phyloP scores from a whole-genome alignment of 1,140 invertebrate genomes.

The Drosophila fuyamai region DNA sequence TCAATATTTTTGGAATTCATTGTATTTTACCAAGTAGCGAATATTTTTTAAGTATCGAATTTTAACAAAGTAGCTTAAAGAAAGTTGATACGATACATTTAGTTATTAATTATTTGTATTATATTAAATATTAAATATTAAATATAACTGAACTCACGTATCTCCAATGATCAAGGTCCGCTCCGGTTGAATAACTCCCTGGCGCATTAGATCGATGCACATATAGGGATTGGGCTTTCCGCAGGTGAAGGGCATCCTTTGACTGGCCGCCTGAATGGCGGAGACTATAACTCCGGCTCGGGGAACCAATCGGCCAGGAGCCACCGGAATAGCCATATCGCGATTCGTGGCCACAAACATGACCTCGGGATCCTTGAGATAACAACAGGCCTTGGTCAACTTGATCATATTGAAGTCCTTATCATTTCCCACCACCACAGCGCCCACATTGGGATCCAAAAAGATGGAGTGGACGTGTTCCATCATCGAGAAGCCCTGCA shows the following conservation, averaged over 20 bases:
- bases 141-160: slow-evolving; percentile 32
- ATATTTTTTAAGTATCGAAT: no score
- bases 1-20: no score
- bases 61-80: no score
- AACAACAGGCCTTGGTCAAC: slow-evolving; percentile 38
- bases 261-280: slow-evolving; percentile 10
- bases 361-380: slow-evolving; percentile 19
- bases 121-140: no score
- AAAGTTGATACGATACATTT: no score
- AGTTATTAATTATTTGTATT: no score
- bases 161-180: slow-evolving; percentile 63
- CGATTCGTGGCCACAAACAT: slow-evolving; percentile 59
- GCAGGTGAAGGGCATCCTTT: slow-evolving; percentile 46
- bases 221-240: slow-evolving; percentile 61
- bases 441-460: slow-evolving; percentile 47
- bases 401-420: slow-evolving; percentile 30
- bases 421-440: slow-evolving; percentile 54
- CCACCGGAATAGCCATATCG: slow-evolving; percentile 27
- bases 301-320: slow-evolving; percentile 9
- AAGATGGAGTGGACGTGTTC: slow-evolving; percentile 52
- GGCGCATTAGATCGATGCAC: slow-evolving; percentile 32
- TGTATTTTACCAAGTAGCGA: no score
- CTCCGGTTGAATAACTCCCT: slow-evolving; percentile 47
- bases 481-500: background rate
- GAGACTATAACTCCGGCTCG: slow-evolving; percentile 5